Conservation (phyloP, 2,797 vertebrate genomes). For the Channa striata region DNA sequence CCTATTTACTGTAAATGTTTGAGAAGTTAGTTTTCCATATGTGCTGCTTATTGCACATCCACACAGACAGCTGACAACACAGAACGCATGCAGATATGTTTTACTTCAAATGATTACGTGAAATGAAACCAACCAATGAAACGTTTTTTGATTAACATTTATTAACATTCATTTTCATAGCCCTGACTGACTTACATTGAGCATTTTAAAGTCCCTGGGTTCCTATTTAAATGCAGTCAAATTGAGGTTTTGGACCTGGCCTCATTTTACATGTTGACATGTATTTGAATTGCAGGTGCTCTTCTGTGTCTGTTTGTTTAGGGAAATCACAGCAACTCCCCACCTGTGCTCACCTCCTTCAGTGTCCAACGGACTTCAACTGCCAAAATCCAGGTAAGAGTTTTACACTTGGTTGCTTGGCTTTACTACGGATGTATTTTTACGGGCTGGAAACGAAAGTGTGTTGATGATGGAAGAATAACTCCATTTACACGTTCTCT, state of each 20-base stretch:
- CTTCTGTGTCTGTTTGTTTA: slow-evolving; percentile 78
- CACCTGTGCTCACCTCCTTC: slow-evolving; percentile 50
- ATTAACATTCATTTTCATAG: background rate
- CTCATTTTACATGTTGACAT: slow-evolving; percentile 33
- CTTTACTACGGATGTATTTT: slow-evolving; percentile 1
- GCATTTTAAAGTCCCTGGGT: background rate
- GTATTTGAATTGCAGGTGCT: slow-evolving; percentile 78
- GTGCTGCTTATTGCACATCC: slow-evolving; percentile 3
- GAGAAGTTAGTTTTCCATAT: slow-evolving; percentile 16
- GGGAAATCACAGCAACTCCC: slow-evolving; percentile 80
- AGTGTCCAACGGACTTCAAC: slow-evolving; percentile 64
- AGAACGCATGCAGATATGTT: background rate
- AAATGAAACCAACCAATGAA: background rate
- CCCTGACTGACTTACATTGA: background rate
- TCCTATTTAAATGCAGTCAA: slow-evolving; percentile 80
- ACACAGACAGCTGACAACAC: background rate
- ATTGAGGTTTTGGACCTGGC: slow-evolving; percentile 53
- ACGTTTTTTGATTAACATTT: background rate
- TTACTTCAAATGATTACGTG: background rate
- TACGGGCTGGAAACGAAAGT: slow-evolving; percentile 7
- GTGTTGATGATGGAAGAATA: slow-evolving; percentile 3
- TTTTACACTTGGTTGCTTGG: slow-evolving; percentile 17
- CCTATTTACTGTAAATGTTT: slow-evolving; percentile 67
- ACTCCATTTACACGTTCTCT: slow-evolving; percentile 28
- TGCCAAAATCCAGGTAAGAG: slow-evolving; percentile 71